These are phyloP conservation scores for Spodoptera exigua DNA, from an alignment of 2,888 invertebrate genomes.

Conservation along the genomic window DNA sequence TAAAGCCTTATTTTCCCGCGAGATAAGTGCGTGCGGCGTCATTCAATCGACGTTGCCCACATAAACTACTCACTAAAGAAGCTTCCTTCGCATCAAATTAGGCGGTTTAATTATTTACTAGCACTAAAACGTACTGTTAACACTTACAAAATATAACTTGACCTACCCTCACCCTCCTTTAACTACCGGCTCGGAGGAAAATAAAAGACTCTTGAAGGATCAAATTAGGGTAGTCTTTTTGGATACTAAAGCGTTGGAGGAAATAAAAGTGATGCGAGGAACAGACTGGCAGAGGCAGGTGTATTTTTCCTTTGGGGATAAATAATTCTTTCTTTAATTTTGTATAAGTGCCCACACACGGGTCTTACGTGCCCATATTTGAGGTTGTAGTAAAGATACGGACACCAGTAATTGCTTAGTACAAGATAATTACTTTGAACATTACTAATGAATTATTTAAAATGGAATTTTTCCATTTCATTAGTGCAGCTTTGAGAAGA, in stretches of 20 bases:
- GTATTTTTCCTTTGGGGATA: conserved; percentile 77
- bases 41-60: conserved; percentile 77
- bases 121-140: conserved; percentile 83
- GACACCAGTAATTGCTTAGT: conserved; percentile 27
- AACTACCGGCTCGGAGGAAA: conserved; percentile 59
- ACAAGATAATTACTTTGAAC: conserved; percentile 30
- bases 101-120: conserved; percentile 87
- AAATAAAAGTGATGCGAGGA: conserved; percentile 81
- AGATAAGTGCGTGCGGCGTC: conserved; percentile 65
- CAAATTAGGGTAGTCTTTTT: conserved; percentile 76
- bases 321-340: conserved; percentile 70
- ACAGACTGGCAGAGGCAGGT: conserved; percentile 78
- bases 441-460: conserved; percentile 32
- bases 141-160: conserved; percentile 71
- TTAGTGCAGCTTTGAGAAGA: conserved; percentile 32
- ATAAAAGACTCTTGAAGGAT: conserved; percentile 69
- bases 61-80: conserved; percentile 78
- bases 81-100: conserved; percentile 86
- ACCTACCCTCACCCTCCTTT: conserved; percentile 68
- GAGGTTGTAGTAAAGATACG: conserved; percentile 26
- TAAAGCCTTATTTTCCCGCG: conserved; percentile 43
- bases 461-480: conserved; percentile 47
- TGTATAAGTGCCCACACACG: conserved; percentile 56
- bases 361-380: conserved; percentile 42
- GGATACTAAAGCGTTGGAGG: conserved; percentile 79